phyloP scores from a whole-genome alignment of 2,888 invertebrate genomes.

The Acanthopleura granulata region DNA sequence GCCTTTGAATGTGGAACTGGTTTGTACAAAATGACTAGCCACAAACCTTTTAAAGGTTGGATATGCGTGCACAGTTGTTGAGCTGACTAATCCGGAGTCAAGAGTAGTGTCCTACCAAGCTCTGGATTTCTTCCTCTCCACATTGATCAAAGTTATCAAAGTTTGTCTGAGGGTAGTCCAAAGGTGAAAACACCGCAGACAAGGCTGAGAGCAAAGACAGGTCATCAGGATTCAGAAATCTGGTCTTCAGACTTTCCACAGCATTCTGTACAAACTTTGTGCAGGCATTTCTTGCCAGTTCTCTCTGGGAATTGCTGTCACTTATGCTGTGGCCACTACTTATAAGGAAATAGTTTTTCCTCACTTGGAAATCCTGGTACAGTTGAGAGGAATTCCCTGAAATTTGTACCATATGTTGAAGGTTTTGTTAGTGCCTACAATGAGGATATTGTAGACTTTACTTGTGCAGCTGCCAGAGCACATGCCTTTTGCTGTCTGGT shows the following conservation, averaged over 20 bases:
- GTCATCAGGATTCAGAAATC: background rate
- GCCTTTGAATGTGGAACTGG: background rate
- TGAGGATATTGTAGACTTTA: background rate
- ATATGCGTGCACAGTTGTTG: background rate
- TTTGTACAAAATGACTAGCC: slow-evolving; percentile 4
- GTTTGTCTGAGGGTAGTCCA: background rate
- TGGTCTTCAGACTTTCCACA: background rate
- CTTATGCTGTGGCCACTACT: too few relatives aligned
- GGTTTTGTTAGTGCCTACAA: background rate
- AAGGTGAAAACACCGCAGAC: background rate
- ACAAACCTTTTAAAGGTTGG: background rate
- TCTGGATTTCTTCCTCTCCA: background rate
- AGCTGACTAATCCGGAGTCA: background rate
- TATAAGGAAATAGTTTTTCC: too few relatives aligned
- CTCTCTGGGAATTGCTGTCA: too few relatives aligned
- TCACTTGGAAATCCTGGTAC: background rate
- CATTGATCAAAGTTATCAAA: background rate
- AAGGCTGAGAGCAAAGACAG: background rate
- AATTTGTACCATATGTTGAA: background rate
- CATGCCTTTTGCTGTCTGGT: background rate
- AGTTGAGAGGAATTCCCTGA: too few relatives aligned
- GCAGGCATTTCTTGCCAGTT: too few relatives aligned
- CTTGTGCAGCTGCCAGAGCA: too few relatives aligned
- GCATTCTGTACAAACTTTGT: background rate
- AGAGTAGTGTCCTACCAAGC: too few relatives aligned